Base-by-base conservation (phyloP, 2,113 vertebrate species). In the Rousettus leschenaultii region DNA sequence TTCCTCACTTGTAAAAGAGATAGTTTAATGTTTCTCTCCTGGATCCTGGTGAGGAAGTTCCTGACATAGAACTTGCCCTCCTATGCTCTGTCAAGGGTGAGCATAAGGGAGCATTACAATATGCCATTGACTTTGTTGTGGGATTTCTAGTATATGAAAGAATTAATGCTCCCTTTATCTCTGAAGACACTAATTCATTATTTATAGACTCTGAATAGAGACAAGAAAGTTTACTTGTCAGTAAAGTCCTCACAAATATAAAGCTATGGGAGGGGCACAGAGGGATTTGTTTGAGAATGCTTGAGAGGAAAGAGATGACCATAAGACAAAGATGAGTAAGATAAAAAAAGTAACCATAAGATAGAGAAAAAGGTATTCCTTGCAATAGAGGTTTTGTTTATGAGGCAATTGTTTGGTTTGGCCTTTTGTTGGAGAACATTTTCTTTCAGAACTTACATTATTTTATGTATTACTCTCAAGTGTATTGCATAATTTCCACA, bases 171-270 rank as follows among this genome's bases (percentile, higher is more conserved):
- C 30, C 57, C 38, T 96, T 89, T 78, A 26, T 91, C 28, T 82
- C 24, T 51, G 45, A 80, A 74, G 55, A 80, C 0, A 8, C n/a
- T 57, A 55, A 53, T 77, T 92, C 43, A 91, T 95, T 88, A 91
- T 93, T 86, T 96, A 89, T n/a, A 78, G 61, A 78, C 48, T 79
- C 21, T 48, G 45, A 85, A 73, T 75, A 78, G 82, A 88, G 35
- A 48, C 24, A 71, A 51, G n/a, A 53, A 83, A 35, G 5, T 80
- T 92, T 57, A 48, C 4, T 79, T 88, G 43, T 90, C 30, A n/a
- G 26, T 78, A 48, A 90, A 89, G 53, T n/a, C 35, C 45, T 93
- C 80, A 68, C 22, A 71, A 53, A 85, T 68, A 55, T 40, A 91
- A 73, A 80, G 35, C 30, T 55, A 77, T 6, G 8, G 43, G 6